Base-by-base conservation (phyloP, 2,113 vertebrate species). In the Canis aureus region DNA sequence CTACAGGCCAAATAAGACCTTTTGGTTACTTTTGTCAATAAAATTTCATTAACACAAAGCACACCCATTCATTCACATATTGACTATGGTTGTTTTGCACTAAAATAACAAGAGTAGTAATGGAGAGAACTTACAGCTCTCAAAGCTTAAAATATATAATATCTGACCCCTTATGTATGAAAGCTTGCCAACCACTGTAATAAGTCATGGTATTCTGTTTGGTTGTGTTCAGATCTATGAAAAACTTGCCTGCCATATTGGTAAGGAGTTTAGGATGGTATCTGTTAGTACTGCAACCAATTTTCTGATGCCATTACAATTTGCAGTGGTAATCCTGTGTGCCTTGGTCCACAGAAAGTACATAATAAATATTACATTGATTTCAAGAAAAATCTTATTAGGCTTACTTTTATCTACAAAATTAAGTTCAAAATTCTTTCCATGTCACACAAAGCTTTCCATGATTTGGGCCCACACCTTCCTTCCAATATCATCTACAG, bases 401-500 rank as follows among this genome's bases (percentile, higher is more conserved):
- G 7, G 2, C 11, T 95, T 69, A 67, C 2, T 20, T 92, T 95
- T 78, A 86, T 19, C 32, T 84, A 35, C 20, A 60, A 27, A 55
- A 79, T n/a, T 23, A 94, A 81, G n/a, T 59, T 86, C 11, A 85
- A 60, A 60, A 79, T 59, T 76, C 83, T 86, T 90, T 90, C 9
- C 25, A 13, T n/a, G 29, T 59, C 20, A 57, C 20, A 6, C 11
- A 71, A 67, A 92, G 1, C 1, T 55, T 38, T 86, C 23, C 43
- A 69, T 12, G 13, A 78, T 92, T 89, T 94, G 49, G 15, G 3
- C 3, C 11, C 62, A 55, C 15, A 19, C 19, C 79, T 83, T 23
- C 17, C 69, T 51, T 80, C 7, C 22, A 51, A 35, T 93, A 79
- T 90, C 1, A 43, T 69, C 20, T 69, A 19, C 27, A 85, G 23